phyloP scores from a whole-genome alignment of 2,113 vertebrate genomes.

The Emydura subglobosa region DNA sequence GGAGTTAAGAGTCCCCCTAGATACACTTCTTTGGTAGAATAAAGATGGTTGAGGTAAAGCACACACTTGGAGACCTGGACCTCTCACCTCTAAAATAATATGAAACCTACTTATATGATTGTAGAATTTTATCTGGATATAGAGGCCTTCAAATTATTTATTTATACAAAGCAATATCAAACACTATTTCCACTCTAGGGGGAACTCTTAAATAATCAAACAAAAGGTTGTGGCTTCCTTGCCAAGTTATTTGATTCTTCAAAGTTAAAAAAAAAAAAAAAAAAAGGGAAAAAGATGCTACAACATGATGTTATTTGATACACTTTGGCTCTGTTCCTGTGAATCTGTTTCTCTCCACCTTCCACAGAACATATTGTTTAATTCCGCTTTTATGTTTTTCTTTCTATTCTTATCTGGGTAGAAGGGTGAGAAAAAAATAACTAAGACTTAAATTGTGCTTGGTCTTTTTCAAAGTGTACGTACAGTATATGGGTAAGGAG shows the following conservation, averaged over 20 bases:
- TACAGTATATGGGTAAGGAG: not conserved
- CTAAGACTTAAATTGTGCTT: not conserved
- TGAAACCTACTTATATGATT: slow-evolving; percentile 33
- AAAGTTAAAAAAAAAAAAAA: not conserved
- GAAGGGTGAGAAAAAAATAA: not conserved
- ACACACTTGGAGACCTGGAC: not conserved
- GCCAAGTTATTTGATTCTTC: slow-evolving; percentile 4
- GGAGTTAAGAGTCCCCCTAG: not conserved
- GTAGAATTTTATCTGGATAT: slow-evolving; percentile 51
- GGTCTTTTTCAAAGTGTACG: not conserved
- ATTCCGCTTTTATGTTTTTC: not conserved
- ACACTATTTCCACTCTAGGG: slow-evolving; percentile 40
- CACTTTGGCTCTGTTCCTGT: not conserved
- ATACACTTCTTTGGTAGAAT: not conserved
- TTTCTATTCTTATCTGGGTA: not conserved
- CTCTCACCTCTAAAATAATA: slow-evolving; percentile 38
- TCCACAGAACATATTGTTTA: not conserved
- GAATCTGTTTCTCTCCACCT: not conserved
- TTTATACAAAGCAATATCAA: slow-evolving; percentile 52
- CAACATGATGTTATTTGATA: not conserved
- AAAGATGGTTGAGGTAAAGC: not conserved
- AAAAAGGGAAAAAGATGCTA: not conserved
- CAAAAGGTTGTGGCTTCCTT: slow-evolving; percentile 52
- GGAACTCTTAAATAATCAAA: slow-evolving; percentile 64
- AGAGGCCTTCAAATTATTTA: slow-evolving; percentile 49